These are phyloP conservation scores for Amphimallon solstitiale DNA, from an alignment of 2,888 invertebrate genomes.

Conservation along the genomic window DNA sequence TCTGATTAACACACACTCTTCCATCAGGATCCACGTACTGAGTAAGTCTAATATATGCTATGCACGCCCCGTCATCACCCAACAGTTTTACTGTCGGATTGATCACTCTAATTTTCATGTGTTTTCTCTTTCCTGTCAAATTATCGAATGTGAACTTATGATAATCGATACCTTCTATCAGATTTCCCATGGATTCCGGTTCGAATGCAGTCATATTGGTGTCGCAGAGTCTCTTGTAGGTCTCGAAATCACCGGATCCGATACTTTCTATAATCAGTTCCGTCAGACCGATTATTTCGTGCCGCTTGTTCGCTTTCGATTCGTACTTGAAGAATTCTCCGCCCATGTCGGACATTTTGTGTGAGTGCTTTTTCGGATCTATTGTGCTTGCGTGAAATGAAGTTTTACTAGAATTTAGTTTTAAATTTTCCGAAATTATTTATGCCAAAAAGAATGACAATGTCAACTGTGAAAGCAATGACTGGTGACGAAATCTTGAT, in stretches of 20 bases:
- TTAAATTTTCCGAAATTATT: no score
- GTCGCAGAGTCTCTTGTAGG: constrained; percentile 32
- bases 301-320: constrained; percentile 10
- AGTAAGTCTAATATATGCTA: constrained; percentile 27
- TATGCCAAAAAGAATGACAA: no score
- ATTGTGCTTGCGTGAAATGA: no score
- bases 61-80: constrained; percentile 26
- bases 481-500: no score
- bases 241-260: constrained; percentile 25
- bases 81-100: constrained; percentile 28
- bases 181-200: constrained; percentile 34
- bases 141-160: constrained; percentile 33
- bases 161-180: constrained; percentile 36
- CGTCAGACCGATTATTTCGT: constrained; percentile 29
- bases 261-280: constrained; percentile 34
- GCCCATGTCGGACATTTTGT: constrained; percentile 7
- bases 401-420: no score
- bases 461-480: no score
- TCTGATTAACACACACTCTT: constrained; percentile 13
- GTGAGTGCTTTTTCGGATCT: neutral
- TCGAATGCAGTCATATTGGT: constrained; percentile 31
- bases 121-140: constrained; percentile 6
- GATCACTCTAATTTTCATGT: constrained; percentile 26
- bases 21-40: constrained; percentile 27
- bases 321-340: constrained; percentile 17